Evolutionary conservation across 2,797 vertebrate genomes (phyloP).

Genomic region (Brachyrhaphis roseni): DNA sequence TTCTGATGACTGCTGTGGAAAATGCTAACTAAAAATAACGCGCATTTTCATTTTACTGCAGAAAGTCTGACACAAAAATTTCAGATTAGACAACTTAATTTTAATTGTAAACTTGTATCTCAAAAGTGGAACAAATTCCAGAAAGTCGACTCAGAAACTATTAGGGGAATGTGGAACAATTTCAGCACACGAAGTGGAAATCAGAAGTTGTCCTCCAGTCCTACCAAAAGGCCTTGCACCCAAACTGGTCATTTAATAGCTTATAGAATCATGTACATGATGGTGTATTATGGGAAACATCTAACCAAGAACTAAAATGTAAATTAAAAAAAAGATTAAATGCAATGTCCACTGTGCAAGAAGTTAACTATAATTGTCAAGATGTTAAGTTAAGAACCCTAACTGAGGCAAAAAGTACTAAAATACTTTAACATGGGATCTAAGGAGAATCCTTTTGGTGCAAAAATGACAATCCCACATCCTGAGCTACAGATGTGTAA

Average conservation of each 20-base stretch:
- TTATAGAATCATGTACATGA: neutral
- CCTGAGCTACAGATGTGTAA: neutral
- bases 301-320: neutral
- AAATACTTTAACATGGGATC: neutral
- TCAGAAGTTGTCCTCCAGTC: neutral
- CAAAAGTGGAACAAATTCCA: neutral
- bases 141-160: neutral
- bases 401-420: neutral
- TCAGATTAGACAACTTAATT: neutral
- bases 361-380: neutral
- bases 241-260: neutral
- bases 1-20: neutral
- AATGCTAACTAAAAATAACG: neutral
- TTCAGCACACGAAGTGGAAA: neutral
- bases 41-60: neutral
- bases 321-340: neutral
- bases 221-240: neutral
- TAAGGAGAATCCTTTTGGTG: neutral
- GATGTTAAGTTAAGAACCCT: neutral
- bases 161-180: neutral
- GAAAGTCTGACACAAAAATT: neutral
- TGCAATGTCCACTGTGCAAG: neutral
- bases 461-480: neutral
- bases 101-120: neutral
- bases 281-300: neutral